A percentile compares a stretch with the other conserved stretches of the same genome.
These are phyloP conservation scores for Micrastur ruficollis DNA, from an alignment of 2,797 vertebrate genomes.

Conservation along the genomic window DNA sequence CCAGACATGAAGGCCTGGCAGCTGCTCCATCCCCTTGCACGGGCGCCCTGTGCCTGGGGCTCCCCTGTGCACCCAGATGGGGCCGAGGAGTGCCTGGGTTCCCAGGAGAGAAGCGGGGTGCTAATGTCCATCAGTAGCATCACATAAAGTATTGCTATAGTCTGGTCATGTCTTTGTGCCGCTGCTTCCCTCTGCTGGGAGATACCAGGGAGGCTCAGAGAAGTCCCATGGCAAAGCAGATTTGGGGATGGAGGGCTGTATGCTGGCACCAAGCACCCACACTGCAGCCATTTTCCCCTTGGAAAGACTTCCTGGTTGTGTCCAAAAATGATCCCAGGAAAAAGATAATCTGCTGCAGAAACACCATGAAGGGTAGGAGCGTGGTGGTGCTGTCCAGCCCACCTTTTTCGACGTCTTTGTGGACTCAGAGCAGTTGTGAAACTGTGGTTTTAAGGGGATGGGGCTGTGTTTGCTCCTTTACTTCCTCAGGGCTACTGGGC, in stretches of 20 bases:
- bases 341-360: neutral
- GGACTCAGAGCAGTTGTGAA: neutral
- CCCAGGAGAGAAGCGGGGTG: neutral
- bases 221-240: neutral
- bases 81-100: neutral
- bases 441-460: neutral
- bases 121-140: neutral
- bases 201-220: neutral
- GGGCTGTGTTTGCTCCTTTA: neutral
- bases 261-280: neutral
- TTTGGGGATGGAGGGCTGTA: neutral
- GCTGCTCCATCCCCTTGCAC: neutral
- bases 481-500: neutral
- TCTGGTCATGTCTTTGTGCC: neutral
- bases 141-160: neutral
- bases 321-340: neutral
- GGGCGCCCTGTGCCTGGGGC: neutral
- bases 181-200: neutral
- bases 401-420: neutral
- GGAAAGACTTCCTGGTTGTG: neutral
- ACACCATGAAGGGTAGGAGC: neutral
- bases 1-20: neutral
- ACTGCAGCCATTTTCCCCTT: neutral
- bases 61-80: neutral
- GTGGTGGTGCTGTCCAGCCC: accelerated